Evolutionary conservation across 2,113 vertebrate species (phyloP), one percentile per base, ranked within the genome.

Genomic region (Gulo gulo): DNA sequence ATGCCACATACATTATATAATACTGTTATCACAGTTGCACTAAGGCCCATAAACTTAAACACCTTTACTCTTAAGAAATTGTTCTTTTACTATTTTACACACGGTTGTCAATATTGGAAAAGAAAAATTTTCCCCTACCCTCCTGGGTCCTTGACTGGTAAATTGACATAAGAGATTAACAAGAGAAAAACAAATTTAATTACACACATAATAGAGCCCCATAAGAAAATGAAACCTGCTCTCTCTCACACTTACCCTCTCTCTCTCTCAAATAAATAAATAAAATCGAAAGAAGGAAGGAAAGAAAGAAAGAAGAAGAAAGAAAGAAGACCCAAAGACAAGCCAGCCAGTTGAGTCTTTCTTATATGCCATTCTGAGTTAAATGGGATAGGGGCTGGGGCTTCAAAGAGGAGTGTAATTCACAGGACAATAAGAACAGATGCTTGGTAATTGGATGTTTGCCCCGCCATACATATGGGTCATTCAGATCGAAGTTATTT

Each of bases 41-140:
- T 81, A 84, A 94, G 31, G 83, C 6, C 36, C 65, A 76, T 45
- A 92, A 91, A 87, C 10, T 96, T 63, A 96, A 86, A 92, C 71
- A 69, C 16, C 14, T 69, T 39, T 21, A 74, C 95, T 97, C 79
- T 89, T 24, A 39, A 88, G 57, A 93, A 29, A 90, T 29, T 90
- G 4, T 29, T 92, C 31, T 78, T 91, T 94, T 71, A 91, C 79
- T 90, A 90, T 88, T 93, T 89, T 89, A 80, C 23, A 86, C 11
- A 88, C 11, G 81, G 16, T 67, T 88, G 63, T 24, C 52, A 83
- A 20, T 88, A 24, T 61, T 42, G 24, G 57, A 34, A 79, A 79
- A 52, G 29, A 50, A 78, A 78, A 52, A 3, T 20, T 78, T 52
- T n/a, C 76, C 7, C 29, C 2, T 52, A 21, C 76, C 76, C 18